These are phyloP conservation scores for Montipora cactus DNA, from an alignment of 64 coral and sea anemone genomes.

Conservation along the genomic window DNA sequence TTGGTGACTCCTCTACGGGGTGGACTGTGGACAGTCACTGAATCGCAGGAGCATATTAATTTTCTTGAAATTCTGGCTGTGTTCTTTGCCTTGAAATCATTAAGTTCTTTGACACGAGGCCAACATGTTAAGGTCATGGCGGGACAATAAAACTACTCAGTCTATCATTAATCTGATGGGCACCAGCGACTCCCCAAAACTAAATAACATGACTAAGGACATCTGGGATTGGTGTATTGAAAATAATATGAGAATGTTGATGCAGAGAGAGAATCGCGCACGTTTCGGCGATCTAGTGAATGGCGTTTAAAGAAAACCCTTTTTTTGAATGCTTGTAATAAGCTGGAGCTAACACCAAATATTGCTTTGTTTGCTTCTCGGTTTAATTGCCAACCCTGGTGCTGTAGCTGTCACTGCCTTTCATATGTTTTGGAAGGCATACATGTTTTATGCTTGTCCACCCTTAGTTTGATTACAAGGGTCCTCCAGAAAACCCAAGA, in stretches of 20 bases:
- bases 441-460: constrained; percentile 40
- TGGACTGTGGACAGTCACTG: background rate
- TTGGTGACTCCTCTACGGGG: background rate
- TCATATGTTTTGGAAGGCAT: constrained; percentile 13
- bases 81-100: constrained; percentile 62
- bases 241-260: constrained; percentile 21
- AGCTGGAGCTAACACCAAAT: constrained; percentile 21
- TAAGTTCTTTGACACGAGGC: background rate
- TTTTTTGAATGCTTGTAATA: background rate
- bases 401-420: constrained; percentile 7
- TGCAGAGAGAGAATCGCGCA: constrained; percentile 61
- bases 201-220: constrained; percentile 42
- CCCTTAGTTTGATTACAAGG: constrained; percentile 37
- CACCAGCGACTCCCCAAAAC: constrained; percentile 45
- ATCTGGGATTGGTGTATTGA: constrained; percentile 68
- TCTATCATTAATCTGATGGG: constrained; percentile 51
- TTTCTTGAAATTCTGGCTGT: constrained; percentile 57
- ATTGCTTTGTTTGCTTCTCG: constrained; percentile 33
- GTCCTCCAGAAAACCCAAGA: constrained; percentile 26
- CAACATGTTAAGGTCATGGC: constrained; percentile 22
- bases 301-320: constrained; percentile 52
- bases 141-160: constrained; percentile 65
- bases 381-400: background rate
- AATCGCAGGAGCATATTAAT: constrained; percentile 53
- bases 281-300: constrained; percentile 23